Evolutionary conservation across 2,888 invertebrate genomes (phyloP).

Genomic region (Machimus rusticus): DNA sequence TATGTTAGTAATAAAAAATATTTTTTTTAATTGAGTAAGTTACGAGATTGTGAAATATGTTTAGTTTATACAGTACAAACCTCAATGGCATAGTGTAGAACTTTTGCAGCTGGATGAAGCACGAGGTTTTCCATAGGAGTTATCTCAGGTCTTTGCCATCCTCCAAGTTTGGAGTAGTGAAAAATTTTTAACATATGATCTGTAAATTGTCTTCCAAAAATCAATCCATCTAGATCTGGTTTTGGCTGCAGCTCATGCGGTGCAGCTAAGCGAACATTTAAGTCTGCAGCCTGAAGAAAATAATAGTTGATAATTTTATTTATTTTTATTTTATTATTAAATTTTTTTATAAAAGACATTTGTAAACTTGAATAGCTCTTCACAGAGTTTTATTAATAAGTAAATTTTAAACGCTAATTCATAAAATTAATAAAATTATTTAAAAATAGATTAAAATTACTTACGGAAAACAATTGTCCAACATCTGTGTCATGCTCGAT

Average conservation of each 20-base stretch:
- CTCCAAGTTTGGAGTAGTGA: constrained; percentile 82
- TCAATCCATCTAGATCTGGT: constrained; percentile 79
- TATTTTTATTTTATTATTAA: neutral
- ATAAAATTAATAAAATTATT: no score
- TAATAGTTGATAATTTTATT: constrained; percentile 49
- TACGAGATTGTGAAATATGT: neutral
- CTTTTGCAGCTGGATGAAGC: constrained; percentile 97
- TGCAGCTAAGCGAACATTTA: constrained; percentile 76
- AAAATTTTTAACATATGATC: constrained; percentile 96
- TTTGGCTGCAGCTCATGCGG: constrained; percentile 81
- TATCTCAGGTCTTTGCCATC: constrained; percentile 93
- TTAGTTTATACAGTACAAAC: constrained; percentile 66
- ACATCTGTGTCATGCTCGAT: constrained; percentile 58
- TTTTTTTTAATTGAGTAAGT: neutral
- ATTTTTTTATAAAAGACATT: no score
- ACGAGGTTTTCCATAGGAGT: constrained; percentile 86
- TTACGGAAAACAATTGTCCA: constrained; percentile 67
- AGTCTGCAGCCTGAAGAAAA: constrained; percentile 73
- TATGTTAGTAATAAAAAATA: neutral
- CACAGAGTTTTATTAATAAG: no score
- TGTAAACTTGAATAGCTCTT: no score
- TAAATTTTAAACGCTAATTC: no score
- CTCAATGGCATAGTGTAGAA: constrained; percentile 94
- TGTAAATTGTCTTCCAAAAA: constrained; percentile 93
- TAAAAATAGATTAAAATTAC: constrained; percentile 41